Evolutionary conservation across 2,113 vertebrate genomes (phyloP).

Genomic region (Herpailurus yagouaroundi): DNA sequence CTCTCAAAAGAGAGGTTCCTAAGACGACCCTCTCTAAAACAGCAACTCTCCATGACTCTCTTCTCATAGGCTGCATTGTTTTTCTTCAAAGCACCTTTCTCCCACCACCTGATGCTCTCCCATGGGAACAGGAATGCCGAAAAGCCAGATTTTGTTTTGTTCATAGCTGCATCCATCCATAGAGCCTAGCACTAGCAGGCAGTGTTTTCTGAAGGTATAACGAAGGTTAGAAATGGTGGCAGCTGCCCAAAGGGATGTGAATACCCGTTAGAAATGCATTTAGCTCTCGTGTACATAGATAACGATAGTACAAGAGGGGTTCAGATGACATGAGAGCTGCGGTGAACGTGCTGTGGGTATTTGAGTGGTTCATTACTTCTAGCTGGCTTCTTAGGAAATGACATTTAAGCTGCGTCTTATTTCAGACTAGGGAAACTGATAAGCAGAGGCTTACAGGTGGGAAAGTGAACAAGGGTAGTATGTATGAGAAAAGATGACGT

Average conservation of each 20-base stretch:
- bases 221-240: slow-evolving; percentile 1
- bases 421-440: neutral
- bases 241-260: neutral
- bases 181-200: neutral
- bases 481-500: neutral
- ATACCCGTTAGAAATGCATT: neutral
- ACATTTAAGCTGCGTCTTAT: neutral
- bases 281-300: neutral
- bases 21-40: neutral
- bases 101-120: neutral
- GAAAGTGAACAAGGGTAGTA: neutral
- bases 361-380: neutral
- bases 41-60: neutral
- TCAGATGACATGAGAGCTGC: neutral
- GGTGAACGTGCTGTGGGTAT: neutral
- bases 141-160: neutral
- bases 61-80: neutral
- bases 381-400: neutral
- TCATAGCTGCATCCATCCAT: neutral
- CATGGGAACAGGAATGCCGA: neutral
- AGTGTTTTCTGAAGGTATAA: neutral
- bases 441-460: neutral
- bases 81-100: neutral
- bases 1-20: neutral
- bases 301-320: neutral